Evolutionary conservation across 2,113 vertebrate species (phyloP).

Genomic region (Tringa solitaria): DNA sequence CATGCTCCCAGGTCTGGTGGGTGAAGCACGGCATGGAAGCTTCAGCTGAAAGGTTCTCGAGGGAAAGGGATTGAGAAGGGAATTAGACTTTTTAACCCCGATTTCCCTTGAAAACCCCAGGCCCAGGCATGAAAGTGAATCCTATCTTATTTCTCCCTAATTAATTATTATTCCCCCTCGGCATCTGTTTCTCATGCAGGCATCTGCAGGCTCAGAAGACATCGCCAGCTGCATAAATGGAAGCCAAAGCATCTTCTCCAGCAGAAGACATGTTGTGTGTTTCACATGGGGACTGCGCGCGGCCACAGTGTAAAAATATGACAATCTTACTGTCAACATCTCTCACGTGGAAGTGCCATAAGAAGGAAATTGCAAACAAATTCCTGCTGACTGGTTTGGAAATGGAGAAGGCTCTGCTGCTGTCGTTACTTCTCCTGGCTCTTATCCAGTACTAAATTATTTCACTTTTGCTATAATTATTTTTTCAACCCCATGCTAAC

Average conservation of each 20-base stretch:
- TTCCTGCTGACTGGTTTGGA: not conserved
- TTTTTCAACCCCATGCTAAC: not conserved
- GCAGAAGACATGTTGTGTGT: not conserved
- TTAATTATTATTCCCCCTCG: not conserved
- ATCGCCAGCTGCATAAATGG: not conserved
- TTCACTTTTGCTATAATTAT: not conserved
- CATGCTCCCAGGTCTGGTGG: not conserved
- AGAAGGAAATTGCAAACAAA: not conserved
- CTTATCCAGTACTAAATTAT: not conserved
- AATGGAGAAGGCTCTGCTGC: not conserved
- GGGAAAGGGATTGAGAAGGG: not conserved
- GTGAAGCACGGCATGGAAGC: not conserved
- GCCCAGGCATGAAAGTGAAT: not conserved
- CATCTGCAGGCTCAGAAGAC: not conserved
- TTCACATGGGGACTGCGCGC: not conserved
- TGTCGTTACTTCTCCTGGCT: not conserved
- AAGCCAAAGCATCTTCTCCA: not conserved
- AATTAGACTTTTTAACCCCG: not conserved
- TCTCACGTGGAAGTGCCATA: not conserved
- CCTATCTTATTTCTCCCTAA: not conserved
- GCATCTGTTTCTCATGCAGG: not conserved
- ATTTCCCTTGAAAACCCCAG: not conserved
- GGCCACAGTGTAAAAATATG: not conserved
- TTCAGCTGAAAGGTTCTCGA: not conserved
- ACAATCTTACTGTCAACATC: not conserved